Evolutionary conservation across 1,140 invertebrate genomes (phyloP).

Genomic region (Scylla paramamosain): DNA sequence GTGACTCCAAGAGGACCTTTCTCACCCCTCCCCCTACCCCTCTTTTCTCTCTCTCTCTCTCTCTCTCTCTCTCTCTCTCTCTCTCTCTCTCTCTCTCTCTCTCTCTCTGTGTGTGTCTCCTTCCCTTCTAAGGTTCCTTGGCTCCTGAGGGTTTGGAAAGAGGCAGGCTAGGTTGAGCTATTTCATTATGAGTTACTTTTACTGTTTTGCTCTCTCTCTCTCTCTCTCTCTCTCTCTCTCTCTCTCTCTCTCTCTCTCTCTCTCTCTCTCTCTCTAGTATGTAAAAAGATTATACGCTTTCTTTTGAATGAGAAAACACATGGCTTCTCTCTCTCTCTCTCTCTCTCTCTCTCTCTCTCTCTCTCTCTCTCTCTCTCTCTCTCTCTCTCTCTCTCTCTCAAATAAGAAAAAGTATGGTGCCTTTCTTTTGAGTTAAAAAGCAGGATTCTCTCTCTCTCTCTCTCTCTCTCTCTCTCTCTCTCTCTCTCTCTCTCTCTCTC

Average conservation of each 20-base stretch:
- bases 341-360: background rate
- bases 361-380: constrained; percentile 16
- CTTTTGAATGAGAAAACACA: too few relatives aligned
- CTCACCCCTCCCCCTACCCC: too few relatives aligned
- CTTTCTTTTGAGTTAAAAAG: too few relatives aligned
- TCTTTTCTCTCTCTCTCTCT: background rate
- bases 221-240: constrained; percentile 47
- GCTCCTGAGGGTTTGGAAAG: too few relatives aligned
- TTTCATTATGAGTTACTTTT: too few relatives aligned
- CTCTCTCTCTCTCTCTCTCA: background rate
- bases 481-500: constrained; percentile 9
- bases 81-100: background rate
- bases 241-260: constrained; percentile 30
- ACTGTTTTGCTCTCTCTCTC: background rate
- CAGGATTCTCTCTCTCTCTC: background rate
- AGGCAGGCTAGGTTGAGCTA: too few relatives aligned
- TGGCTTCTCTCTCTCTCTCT: background rate
- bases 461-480: constrained; percentile 36
- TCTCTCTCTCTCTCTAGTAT: constrained; percentile 30
- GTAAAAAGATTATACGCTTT: too few relatives aligned
- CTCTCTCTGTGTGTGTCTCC: background rate
- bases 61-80: background rate
- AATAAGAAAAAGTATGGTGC: too few relatives aligned
- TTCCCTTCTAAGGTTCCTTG: background rate
- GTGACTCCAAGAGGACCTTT: background rate